Base-by-base conservation (phyloP, 2,888 invertebrate species). In the Heterodera filipjevi region DNA sequence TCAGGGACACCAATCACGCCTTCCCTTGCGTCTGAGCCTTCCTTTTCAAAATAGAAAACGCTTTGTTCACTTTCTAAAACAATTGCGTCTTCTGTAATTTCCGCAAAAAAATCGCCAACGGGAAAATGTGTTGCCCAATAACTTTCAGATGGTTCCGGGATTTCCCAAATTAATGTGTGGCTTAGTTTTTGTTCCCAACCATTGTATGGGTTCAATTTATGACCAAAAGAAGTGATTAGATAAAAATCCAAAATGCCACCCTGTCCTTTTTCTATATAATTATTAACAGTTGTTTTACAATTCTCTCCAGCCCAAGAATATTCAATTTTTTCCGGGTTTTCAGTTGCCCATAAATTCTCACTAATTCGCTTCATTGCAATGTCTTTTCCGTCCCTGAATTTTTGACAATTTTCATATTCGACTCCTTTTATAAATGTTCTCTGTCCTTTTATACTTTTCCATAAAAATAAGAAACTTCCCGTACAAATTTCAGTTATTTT, bases 11-110 rank as follows among this genome's bases (percentile, higher is more conserved):
- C 59, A n/a, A 59, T 59, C 1, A 59, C 27, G n/a, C 59, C 59
- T 8, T 59, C 59, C 22, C 59, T n/a, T 59, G 0, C 59, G 1
- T 59, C 59, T 5, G 12, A 1, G 0, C 8, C 22, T n/a, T 59
- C 59, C 12, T 59, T 59, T 59, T 59, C 59, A n/a, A 59, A 59
- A 59, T 59, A 59, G 27, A 59, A 59, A 27, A 59, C 59, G 27
- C 59, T 59, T 27, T 59, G 59, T n/a, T 59, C 59, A n/a, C 27
- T 27, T 59, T 59, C 59, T 8, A 59, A 8, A 1, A 59, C 8
- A 3, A 59, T 27, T 10, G 59, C 59, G 3, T 59, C 8, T 10
- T 59, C 27, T 27, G 59, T 59, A 27, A 59, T 59, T 27, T 59
- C 59, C 6, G 59, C 59, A 10, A 27, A 2, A n/a, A 59, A 59